Evolutionary conservation across 2,888 invertebrate genomes (phyloP).

Genomic region (Lamproptera curius): DNA sequence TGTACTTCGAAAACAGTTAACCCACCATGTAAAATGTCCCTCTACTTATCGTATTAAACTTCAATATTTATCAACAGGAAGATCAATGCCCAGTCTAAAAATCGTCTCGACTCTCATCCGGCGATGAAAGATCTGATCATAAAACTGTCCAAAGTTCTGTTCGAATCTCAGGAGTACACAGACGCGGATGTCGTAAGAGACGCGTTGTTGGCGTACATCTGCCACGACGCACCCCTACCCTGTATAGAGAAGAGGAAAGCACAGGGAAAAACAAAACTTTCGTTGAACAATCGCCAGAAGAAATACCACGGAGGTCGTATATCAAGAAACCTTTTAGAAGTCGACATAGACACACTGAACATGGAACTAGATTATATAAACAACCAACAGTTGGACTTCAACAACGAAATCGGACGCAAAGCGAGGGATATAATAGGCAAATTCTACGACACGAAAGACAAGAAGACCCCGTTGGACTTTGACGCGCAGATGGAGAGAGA

Average conservation of each 20-base stretch:
- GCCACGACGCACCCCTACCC: slow-evolving; percentile 89
- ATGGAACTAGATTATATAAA: slow-evolving; percentile 68
- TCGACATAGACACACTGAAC: slow-evolving; percentile 62
- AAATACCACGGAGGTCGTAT: slow-evolving; percentile 36
- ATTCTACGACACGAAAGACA: slow-evolving; percentile 52
- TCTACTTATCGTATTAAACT: too few species aligned
- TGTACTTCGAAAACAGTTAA: too few species aligned
- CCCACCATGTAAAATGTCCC: too few species aligned
- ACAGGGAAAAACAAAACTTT: slow-evolving; percentile 27
- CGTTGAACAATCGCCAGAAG: slow-evolving; percentile 37
- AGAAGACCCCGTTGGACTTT: slow-evolving; percentile 60
- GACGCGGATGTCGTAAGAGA: slow-evolving; percentile 88
- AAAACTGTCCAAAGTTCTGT: slow-evolving; percentile 81
- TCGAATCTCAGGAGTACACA: slow-evolving; percentile 81
- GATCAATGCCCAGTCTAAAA: slow-evolving; percentile 78
- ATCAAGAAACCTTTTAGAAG: slow-evolving; percentile 49
- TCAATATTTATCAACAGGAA: slow-evolving; percentile 72
- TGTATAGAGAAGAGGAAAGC: slow-evolving; percentile 76
- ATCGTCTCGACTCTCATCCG: slow-evolving; percentile 84
- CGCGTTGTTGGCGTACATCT: slow-evolving; percentile 89
- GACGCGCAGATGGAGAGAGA: slow-evolving; percentile 75
- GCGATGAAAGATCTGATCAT: slow-evolving; percentile 84
- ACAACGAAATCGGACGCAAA: slow-evolving; percentile 64
- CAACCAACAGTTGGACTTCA: slow-evolving; percentile 64
- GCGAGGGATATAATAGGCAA: slow-evolving; percentile 65